Conservation (phyloP, 2,797 vertebrate species). For the Myotis myotis region DNA sequence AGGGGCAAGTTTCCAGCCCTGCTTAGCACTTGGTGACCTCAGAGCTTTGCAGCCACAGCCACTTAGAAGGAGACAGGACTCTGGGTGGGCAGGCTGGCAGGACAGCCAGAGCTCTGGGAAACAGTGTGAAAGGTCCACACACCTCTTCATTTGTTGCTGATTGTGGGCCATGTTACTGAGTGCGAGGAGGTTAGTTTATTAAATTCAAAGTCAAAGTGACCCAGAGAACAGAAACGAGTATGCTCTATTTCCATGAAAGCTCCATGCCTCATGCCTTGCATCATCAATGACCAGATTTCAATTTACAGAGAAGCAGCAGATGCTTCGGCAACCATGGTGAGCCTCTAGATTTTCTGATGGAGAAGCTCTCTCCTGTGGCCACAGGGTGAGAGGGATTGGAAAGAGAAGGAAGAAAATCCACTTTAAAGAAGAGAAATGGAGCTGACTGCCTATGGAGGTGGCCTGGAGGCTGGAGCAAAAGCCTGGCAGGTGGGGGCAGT, state of each 20-base stretch:
- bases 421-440: not conserved
- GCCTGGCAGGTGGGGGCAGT: not conserved
- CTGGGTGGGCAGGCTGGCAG: not conserved
- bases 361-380: not conserved
- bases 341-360: not conserved
- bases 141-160: conserved; percentile 14
- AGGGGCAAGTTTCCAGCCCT: not conserved
- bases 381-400: too few species aligned
- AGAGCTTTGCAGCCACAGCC: not conserved
- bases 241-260: not conserved
- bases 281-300: not conserved
- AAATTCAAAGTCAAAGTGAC: not conserved
- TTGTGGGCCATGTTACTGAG: not conserved
- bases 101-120: not conserved
- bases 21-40: not conserved
- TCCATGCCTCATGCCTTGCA: not conserved
- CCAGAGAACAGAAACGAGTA: not conserved
- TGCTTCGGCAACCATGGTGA: not conserved
- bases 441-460: not conserved
- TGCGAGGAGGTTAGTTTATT: not conserved
- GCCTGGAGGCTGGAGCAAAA: not conserved
- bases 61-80: not conserved
- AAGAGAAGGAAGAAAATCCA: not conserved
- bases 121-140: not conserved
- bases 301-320: not conserved